These are phyloP conservation scores for Helleia helle DNA, from an alignment of 2,888 invertebrate genomes.

Conservation along the genomic window DNA sequence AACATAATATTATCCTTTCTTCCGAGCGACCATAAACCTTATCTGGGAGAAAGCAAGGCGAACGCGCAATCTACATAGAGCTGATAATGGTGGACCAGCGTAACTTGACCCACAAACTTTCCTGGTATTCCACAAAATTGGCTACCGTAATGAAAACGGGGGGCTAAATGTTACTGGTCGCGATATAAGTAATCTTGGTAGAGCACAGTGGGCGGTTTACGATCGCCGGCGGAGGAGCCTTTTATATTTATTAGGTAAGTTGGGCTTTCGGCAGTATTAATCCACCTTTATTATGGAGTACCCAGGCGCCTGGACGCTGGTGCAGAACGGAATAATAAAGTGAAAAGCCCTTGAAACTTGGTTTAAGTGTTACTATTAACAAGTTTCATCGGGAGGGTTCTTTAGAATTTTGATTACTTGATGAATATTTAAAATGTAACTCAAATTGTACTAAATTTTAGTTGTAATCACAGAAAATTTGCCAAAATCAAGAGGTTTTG, in stretches of 20 bases:
- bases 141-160: slow-evolving; percentile 47
- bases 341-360: slow-evolving; percentile 9
- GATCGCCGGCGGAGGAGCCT: slow-evolving; percentile 66
- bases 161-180: slow-evolving; percentile 40
- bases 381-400: no score
- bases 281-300: slow-evolving; percentile 69
- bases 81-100: slow-evolving; percentile 62
- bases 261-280: slow-evolving; percentile 72
- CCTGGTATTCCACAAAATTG: slow-evolving; percentile 25
- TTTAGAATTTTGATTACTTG: no score
- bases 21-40: slow-evolving; percentile 60
- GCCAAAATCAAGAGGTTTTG: no score
- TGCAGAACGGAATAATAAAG: slow-evolving; percentile 18
- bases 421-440: no score
- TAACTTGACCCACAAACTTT: slow-evolving; percentile 35
- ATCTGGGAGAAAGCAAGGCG: slow-evolving; percentile 61
- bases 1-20: slow-evolving; percentile 70
- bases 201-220: slow-evolving; percentile 68
- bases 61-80: slow-evolving; percentile 67
- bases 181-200: slow-evolving; percentile 67
- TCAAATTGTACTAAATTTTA: no score
- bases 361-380: no score
- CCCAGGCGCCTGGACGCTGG: slow-evolving; percentile 42
- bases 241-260: slow-evolving; percentile 76
- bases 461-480: no score